A percentile compares a stretch with the other conserved stretches of the same genome.
phyloP scores from a whole-genome alignment of 2,888 invertebrate species.

The Heteromurus nitidus region DNA sequence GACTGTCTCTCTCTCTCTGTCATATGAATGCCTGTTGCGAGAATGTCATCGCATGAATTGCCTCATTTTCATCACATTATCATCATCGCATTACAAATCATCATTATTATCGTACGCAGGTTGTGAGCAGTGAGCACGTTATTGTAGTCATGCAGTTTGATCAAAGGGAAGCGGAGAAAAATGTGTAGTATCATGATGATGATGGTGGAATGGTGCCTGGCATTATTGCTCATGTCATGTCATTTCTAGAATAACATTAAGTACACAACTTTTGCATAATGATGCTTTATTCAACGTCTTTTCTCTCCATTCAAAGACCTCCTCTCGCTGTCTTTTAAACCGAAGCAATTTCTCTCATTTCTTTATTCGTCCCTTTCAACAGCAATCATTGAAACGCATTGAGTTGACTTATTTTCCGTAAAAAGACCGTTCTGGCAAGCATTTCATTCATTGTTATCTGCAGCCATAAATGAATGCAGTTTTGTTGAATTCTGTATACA shows the following conservation, averaged over 20 bases:
- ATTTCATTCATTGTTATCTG: no score
- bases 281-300: conserved; percentile 6
- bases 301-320: no score
- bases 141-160: conserved; percentile 55
- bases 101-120: conserved; percentile 7
- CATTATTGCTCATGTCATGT: neutral
- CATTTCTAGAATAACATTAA: conserved; percentile 7
- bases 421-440: no score
- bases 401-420: no score
- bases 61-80: conserved; percentile 55
- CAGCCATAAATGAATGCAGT: no score
- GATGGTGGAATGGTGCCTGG: neutral
- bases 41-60: conserved; percentile 42
- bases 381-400: no score
- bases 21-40: neutral
- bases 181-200: conserved; percentile 28
- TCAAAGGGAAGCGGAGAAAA: conserved; percentile 50
- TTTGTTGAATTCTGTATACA: no score
- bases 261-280: conserved; percentile 49
- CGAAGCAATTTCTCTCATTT: no score
- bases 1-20: neutral
- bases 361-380: neutral
- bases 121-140: conserved; percentile 18
- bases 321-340: conserved; percentile 21
- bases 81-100: conserved; percentile 58